A percentile compares a stretch with the other conserved stretches of the same genome.
Evolutionary conservation across 2,888 invertebrate genomes (phyloP).

Genomic region (Drepana falcataria): DNA sequence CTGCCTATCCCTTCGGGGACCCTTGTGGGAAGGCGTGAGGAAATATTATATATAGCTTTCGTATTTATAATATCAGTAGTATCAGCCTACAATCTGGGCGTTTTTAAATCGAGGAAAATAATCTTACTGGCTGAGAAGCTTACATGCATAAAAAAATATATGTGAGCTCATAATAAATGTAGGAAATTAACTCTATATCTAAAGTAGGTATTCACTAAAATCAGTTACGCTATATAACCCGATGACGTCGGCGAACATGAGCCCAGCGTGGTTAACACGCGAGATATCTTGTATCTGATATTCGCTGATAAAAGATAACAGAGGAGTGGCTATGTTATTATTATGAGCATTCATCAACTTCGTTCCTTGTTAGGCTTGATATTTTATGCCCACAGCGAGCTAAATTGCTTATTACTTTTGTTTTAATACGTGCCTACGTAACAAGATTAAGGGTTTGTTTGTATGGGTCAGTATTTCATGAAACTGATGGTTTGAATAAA

Average conservation of each 20-base stretch:
- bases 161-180: conserved; percentile 9
- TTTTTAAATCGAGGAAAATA: not conserved
- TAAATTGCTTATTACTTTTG: no score
- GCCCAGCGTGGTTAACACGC: conserved; percentile 20
- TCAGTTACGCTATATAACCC: conserved; percentile 22
- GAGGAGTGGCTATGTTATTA: conserved; percentile 17
- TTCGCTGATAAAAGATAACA: conserved; percentile 34
- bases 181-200: conserved; percentile 28
- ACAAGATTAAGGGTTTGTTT: no score
- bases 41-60: no score
- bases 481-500: no score
- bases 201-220: conserved; percentile 21
- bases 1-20: no score
- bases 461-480: no score
- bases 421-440: no score
- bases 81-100: not conserved
- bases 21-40: no score
- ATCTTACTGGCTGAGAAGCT: not conserved
- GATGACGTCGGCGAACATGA: conserved; percentile 26
- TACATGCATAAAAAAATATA: not conserved
- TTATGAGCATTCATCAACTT: conserved; percentile 7
- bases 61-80: no score
- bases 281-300: conserved; percentile 27
- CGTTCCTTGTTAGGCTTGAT: conserved; percentile 16
- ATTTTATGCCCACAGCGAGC: conserved; percentile 6